Conservation (phyloP, 2,113 vertebrate genomes). For the Dissostichus mawsoni region DNA sequence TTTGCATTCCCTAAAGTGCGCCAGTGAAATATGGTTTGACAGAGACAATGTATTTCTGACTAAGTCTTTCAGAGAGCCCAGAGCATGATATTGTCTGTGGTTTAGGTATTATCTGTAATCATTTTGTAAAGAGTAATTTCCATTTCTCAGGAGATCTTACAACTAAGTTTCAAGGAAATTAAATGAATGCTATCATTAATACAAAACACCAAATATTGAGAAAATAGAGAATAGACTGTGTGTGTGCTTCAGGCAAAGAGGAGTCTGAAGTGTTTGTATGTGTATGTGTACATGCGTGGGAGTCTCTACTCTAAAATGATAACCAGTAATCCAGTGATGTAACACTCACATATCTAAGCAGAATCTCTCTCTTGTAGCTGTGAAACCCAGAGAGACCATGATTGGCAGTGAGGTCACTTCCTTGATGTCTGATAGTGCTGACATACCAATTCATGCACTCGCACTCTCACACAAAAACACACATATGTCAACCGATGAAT, state of each 20-base stretch:
- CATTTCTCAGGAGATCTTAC: slow-evolving; percentile 8
- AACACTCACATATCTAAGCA: slow-evolving; percentile 25
- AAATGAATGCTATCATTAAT: slow-evolving; percentile 2
- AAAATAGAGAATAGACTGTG: not conserved
- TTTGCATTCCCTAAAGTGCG: not conserved
- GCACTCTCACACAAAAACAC: not conserved
- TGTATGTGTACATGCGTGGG: slow-evolving; percentile 4
- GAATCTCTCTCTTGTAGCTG: slow-evolving; percentile 6
- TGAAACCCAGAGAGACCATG: slow-evolving; percentile 37
- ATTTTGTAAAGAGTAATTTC: slow-evolving; percentile 6
- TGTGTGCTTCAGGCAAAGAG: slow-evolving; percentile 15
- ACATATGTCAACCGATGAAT: not conserved
- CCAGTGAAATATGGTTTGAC: slow-evolving; percentile 4
- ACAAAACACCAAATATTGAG: slow-evolving; percentile 11
- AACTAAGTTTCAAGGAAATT: slow-evolving; percentile 44
- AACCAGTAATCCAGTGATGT: slow-evolving; percentile 26
- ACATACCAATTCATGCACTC: slow-evolving; percentile 24
- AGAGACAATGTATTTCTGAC: slow-evolving; percentile 10
- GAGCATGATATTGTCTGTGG: slow-evolving; percentile 26
- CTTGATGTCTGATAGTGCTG: slow-evolving; percentile 47
- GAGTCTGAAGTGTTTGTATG: not conserved
- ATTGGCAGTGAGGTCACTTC: slow-evolving; percentile 63
- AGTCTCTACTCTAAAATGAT: not conserved
- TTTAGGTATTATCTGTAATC: slow-evolving; percentile 5
- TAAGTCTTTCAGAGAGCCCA: not conserved